Percentiles rank a stretch among this genome's conserved stretches.
phyloP scores from a whole-genome alignment of 1,140 invertebrate species.

The Bombus pyrosoma region DNA sequence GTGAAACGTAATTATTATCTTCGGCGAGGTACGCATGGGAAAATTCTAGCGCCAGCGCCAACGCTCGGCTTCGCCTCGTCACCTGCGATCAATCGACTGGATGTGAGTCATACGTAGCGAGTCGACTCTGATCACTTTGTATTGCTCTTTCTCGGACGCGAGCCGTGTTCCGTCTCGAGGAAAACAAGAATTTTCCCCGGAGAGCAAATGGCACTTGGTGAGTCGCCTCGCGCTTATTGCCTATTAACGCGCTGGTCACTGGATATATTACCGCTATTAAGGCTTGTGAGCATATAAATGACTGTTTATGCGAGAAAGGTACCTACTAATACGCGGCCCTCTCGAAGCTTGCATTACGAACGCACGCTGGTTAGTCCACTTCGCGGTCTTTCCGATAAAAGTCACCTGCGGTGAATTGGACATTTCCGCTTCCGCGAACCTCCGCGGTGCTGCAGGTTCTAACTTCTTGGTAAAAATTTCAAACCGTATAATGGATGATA shows the following conservation, averaged over 20 bases:
- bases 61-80: slow-evolving; percentile 35
- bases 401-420: not conserved
- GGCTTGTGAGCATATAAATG: slow-evolving; percentile 27
- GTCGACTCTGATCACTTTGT: slow-evolving; percentile 1
- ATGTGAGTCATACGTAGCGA: slow-evolving; percentile 18
- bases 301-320: slow-evolving; percentile 24
- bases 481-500: not conserved
- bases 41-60: slow-evolving; percentile 49
- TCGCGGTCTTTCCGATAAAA: slow-evolving; percentile 1
- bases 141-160: not conserved
- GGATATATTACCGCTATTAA: slow-evolving; percentile 46
- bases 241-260: slow-evolving; percentile 42
- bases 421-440: slow-evolving; percentile 37
- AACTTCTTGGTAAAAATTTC: not conserved
- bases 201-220: not conserved
- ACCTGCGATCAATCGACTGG: slow-evolving; percentile 37
- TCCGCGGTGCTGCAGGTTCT: too few species aligned
- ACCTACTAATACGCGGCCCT: slow-evolving; percentile 4
- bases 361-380: not conserved
- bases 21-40: slow-evolving; percentile 19
- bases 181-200: slow-evolving; percentile 23
- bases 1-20: slow-evolving; percentile 56
- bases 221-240: slow-evolving; percentile 19
- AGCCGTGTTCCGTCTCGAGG: not conserved
- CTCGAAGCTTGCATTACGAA: not conserved